Conservation (phyloP, 2,888 invertebrate species). For the Sminthurinus aureus region DNA sequence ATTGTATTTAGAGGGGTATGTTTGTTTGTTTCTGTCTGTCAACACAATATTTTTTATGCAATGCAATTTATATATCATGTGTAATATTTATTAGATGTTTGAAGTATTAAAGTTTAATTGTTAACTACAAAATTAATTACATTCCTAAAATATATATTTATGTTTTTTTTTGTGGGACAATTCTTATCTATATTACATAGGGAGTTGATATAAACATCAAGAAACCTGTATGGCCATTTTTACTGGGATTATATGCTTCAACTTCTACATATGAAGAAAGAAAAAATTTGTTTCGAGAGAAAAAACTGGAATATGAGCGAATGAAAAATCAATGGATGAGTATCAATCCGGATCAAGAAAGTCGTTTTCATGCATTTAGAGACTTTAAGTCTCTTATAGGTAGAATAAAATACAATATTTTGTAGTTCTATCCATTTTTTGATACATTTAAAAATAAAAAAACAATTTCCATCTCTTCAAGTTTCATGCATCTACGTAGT, state of each 20-base stretch:
- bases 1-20: slow-evolving; percentile 90
- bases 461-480: not conserved
- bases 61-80: not conserved
- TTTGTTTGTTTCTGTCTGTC: slow-evolving; percentile 54
- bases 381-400: slow-evolving; percentile 91
- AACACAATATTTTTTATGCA: not conserved
- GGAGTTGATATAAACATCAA: slow-evolving; percentile 81
- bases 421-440: not conserved
- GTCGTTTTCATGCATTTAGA: slow-evolving; percentile 83
- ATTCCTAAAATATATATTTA: not conserved
- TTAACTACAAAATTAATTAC: not conserved
- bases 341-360: slow-evolving; percentile 86
- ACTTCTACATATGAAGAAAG: slow-evolving; percentile 77
- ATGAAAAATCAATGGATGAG: slow-evolving; percentile 98
- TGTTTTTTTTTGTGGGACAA: not conserved
- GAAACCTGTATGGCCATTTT: slow-evolving; percentile 91
- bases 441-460: not conserved
- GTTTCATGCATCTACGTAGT: not conserved
- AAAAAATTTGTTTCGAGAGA: slow-evolving; percentile 73
- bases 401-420: slow-evolving; percentile 60
- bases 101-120: too few relatives aligned
- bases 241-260: slow-evolving; percentile 90
- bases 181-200: slow-evolving; percentile 66
- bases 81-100: too few relatives aligned
- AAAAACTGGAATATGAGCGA: slow-evolving; percentile 85